Evolutionary conservation across 2,113 vertebrate species (phyloP).

Genomic region (Hypocryptadius cinnamomeus): DNA sequence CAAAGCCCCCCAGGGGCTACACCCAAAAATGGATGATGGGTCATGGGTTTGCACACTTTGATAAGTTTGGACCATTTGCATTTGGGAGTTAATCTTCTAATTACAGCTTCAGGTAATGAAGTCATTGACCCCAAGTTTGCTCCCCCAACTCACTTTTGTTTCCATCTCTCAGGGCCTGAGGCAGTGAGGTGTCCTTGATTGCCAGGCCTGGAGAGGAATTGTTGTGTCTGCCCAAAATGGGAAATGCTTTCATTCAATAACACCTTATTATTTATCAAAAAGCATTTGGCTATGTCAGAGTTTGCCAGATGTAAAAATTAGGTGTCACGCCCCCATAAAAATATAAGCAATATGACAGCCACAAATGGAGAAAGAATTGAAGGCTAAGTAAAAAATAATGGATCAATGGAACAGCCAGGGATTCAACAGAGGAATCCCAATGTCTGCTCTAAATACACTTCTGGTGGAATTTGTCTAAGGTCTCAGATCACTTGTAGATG

Average conservation of each 20-base stretch:
- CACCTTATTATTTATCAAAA: not conserved
- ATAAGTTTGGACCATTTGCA: not conserved
- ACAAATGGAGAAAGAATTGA: not conserved
- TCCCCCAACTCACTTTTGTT: not conserved
- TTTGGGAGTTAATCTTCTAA: not conserved
- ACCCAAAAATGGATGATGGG: not conserved
- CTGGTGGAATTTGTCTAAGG: slow-evolving; percentile 20
- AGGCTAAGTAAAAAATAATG: not conserved
- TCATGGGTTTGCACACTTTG: rapidly evolving
- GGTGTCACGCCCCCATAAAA: not conserved
- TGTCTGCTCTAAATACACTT: not conserved
- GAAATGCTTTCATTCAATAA: not conserved
- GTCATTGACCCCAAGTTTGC: not conserved
- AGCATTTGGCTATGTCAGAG: not conserved
- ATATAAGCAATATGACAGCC: not conserved
- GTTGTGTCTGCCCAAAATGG: not conserved
- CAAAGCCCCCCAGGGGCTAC: rapidly evolving
- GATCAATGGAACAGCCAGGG: not conserved
- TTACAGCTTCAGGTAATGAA: not conserved
- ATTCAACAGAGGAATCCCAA: not conserved
- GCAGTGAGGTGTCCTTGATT: not conserved
- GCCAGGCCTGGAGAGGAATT: not conserved
- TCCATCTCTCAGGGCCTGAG: rapidly evolving
- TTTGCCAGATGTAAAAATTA: not conserved
- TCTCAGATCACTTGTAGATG: not conserved